Evolutionary conservation across 1,140 invertebrate genomes (phyloP), one percentile per base, ranked within the genome.

Genomic region (Drosophila hydei): DNA sequence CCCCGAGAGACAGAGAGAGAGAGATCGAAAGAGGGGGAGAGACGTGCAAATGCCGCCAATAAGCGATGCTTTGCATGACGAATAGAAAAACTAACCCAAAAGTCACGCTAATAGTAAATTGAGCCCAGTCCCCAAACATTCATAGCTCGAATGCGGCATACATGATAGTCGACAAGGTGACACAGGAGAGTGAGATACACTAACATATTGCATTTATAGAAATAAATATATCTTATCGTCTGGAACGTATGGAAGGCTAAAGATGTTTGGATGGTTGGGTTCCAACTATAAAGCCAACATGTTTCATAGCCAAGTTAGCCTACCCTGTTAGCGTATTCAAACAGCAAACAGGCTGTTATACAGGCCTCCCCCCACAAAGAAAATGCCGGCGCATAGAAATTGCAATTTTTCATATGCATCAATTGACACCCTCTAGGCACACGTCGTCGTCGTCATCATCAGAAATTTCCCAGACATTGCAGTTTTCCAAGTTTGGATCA

Each of bases 71-170:
- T 87, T 87, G 81, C 80, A 85, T 85, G 81, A 87, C 83, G 81
- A 88, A 88, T 88, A 88, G 72, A 87, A 87, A 88, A 87, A 88
- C 83, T 87, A 87, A 87, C 75, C 83, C 78, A 88, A 87, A 87
- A 87, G 83, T 88, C 83, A 87, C 83, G 83, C 83, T 88, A 87
- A 87, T 87, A 87, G 67, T 87, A 87, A 87, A 87, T 87, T 87
- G 83, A 87, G 72, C 72, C 61, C 72, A 71, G 52, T 47, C 65
- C 56, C 67, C 70, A 67, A 67, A 72, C 55, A 72, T 63, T 72
- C 69, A 68, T 38, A 36, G 40, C 63, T 60, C 40, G 40, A 60
- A 72, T 72, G 77, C 73, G 67, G 71, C 58, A 79, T 68, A 74
- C 42, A 80, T 62, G 72, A 42, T 50, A 61, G 79, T 47, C 63